phyloP scores from a whole-genome alignment of 2,888 invertebrate genomes.

The Atherix ibis region DNA sequence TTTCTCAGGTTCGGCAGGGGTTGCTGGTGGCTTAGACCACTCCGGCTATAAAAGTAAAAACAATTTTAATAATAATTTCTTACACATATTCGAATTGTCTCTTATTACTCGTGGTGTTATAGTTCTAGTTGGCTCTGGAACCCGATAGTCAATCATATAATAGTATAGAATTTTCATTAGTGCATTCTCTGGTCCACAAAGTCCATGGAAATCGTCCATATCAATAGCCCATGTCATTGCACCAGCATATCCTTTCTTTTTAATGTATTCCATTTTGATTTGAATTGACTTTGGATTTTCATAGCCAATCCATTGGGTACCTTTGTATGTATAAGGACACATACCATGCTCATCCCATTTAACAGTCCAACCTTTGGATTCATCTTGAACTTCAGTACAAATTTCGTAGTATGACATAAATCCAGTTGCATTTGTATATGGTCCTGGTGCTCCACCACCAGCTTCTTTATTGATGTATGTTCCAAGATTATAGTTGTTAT shows the following conservation, averaged over 20 bases:
- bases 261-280: constrained; percentile 82
- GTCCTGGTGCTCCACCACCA: constrained; percentile 71
- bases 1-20: constrained; percentile 40
- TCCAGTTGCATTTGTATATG: constrained; percentile 73
- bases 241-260: constrained; percentile 64
- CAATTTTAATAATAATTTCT: not conserved
- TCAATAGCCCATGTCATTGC: constrained; percentile 83
- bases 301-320: constrained; percentile 83
- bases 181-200: constrained; percentile 64
- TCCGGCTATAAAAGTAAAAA: constrained; percentile 43
- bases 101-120: constrained; percentile 57
- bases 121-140: constrained; percentile 47
- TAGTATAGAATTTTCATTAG: constrained; percentile 56
- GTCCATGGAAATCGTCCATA: constrained; percentile 77
- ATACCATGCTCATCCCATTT: constrained; percentile 71
- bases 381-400: constrained; percentile 55
- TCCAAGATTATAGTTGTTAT: constrained; percentile 66
- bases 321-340: constrained; percentile 74
- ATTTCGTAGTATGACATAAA: constrained; percentile 81
- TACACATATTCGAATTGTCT: no score
- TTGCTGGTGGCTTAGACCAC: constrained; percentile 66
- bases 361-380: constrained; percentile 58
- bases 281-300: constrained; percentile 66
- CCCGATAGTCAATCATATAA: constrained; percentile 52
- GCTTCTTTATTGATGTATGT: constrained; percentile 85